A percentile compares a stretch with the other conserved stretches of the same genome.
Conservation (phyloP, 2,888 invertebrate genomes). For the Lepeophtheirus nordmannii region DNA sequence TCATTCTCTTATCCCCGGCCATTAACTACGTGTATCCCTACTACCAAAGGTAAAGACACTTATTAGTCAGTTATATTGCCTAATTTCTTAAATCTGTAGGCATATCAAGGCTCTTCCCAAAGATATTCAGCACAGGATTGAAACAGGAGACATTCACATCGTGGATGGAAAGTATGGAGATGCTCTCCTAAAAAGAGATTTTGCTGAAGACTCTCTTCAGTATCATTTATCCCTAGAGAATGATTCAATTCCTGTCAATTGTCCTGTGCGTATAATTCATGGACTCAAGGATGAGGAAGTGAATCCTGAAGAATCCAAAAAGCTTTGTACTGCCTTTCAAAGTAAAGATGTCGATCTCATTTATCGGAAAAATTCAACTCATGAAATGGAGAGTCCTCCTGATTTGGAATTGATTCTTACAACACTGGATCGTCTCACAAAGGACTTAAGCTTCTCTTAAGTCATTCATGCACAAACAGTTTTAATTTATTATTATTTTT, state of each 20-base stretch:
- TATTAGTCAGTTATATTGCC: background rate
- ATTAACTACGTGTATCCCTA: slow-evolving; percentile 23
- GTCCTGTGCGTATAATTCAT: slow-evolving; percentile 23
- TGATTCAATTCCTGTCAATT: background rate
- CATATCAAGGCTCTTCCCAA: background rate
- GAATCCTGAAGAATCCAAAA: background rate
- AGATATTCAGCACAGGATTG: slow-evolving; percentile 9
- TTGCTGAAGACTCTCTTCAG: slow-evolving; percentile 19
- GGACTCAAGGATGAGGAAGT: slow-evolving; percentile 22
- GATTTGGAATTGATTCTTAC: slow-evolving; percentile 22
- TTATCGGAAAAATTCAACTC: slow-evolving; percentile 13
- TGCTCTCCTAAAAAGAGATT: slow-evolving; percentile 22
- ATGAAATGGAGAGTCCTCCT: slow-evolving; percentile 17
- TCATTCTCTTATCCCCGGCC: slow-evolving; percentile 21
- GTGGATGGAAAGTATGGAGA: slow-evolving; percentile 13
- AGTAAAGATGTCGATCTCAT: slow-evolving; percentile 23
- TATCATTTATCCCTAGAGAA: slow-evolving; percentile 13
- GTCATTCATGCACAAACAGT: too few species aligned
- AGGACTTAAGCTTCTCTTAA: slow-evolving; percentile 7
- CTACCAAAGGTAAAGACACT: slow-evolving; percentile 8
- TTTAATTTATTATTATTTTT: background rate
- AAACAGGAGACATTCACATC: slow-evolving; percentile 18
- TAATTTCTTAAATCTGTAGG: background rate
- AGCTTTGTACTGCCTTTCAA: slow-evolving; percentile 2
- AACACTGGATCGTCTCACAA: slow-evolving; percentile 19